Conservation (phyloP, 2,113 vertebrate genomes). For the Antigone vipio region DNA sequence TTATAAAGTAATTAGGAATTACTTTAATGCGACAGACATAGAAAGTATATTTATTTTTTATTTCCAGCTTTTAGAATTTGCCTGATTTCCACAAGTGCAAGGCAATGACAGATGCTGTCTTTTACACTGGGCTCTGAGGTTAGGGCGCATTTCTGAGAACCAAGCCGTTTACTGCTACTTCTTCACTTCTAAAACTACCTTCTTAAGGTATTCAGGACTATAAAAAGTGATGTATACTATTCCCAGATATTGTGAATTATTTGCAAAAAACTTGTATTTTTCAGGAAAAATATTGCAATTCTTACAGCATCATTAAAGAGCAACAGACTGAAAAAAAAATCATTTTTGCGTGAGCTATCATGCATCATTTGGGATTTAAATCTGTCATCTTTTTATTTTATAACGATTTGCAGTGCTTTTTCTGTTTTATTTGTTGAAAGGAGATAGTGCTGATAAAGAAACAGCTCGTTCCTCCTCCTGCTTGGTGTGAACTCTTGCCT, state of each 20-base stretch:
- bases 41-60: neutral
- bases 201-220: neutral
- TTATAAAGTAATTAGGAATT: neutral
- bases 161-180: neutral
- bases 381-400: neutral
- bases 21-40: neutral
- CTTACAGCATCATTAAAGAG: neutral
- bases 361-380: neutral
- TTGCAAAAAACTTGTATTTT: neutral
- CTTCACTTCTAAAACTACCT: neutral
- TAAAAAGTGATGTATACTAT: neutral
- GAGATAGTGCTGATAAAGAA: neutral
- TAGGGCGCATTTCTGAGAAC: neutral
- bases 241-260: neutral
- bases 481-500: neutral
- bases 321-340: neutral
- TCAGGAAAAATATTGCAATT: neutral
- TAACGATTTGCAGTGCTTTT: neutral
- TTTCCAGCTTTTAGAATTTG: neutral
- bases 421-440: neutral
- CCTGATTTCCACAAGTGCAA: neutral
- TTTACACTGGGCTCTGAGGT: neutral
- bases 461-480: neutral
- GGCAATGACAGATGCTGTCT: neutral
- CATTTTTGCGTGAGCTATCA: neutral